Evolutionary conservation across 2,888 invertebrate genomes (phyloP).

Genomic region (Gnatocerus cornutus): DNA sequence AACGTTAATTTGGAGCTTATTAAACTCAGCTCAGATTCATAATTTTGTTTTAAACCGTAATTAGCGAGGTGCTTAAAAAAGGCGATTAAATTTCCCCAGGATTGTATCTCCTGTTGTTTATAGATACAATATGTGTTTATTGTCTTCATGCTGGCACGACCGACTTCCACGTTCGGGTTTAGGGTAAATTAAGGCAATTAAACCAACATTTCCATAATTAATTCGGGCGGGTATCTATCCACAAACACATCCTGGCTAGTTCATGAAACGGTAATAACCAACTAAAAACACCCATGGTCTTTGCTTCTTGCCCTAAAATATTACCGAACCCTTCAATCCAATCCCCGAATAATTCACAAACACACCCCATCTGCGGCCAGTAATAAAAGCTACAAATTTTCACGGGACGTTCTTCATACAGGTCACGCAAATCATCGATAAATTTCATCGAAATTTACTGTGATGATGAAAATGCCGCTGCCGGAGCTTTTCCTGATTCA

Average conservation of each 20-base stretch:
- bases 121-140: conserved; percentile 19
- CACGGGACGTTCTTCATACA: conserved; percentile 22
- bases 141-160: conserved; percentile 5
- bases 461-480: conserved; percentile 31
- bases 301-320: conserved; percentile 12
- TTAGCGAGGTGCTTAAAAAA: conserved; percentile 22
- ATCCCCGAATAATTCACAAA: conserved; percentile 12
- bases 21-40: conserved; percentile 24
- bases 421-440: conserved; percentile 40
- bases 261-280: conserved; percentile 28
- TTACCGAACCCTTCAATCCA: conserved; percentile 25
- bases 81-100: conserved; percentile 8
- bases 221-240: conserved; percentile 23
- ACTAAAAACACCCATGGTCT: conserved; percentile 12
- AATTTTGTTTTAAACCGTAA: conserved; percentile 31
- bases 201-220: conserved; percentile 38
- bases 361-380: not conserved
- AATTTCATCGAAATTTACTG: conserved; percentile 41
- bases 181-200: conserved; percentile 33
- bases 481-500: conserved; percentile 39
- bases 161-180: conserved; percentile 24
- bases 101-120: not conserved
- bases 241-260: conserved; percentile 10
- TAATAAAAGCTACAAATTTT: conserved; percentile 22
- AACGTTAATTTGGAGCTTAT: conserved; percentile 17